These are phyloP conservation scores for Drosophila nigromelanica DNA, from an alignment of 1,140 invertebrate genomes.

Conservation along the genomic window DNA sequence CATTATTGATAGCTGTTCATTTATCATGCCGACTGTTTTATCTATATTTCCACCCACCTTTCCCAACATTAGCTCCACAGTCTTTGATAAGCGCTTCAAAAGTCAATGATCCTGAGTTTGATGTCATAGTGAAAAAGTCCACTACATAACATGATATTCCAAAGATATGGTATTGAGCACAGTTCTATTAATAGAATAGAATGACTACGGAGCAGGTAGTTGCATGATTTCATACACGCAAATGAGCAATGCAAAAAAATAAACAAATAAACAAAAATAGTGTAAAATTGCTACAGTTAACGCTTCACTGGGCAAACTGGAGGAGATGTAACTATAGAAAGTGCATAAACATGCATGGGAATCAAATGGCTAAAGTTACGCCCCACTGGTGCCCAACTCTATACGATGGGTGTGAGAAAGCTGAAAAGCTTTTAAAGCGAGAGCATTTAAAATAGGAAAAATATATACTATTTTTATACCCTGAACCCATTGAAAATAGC, in stretches of 20 bases:
- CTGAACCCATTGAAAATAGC: too few species aligned
- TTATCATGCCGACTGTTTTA: constrained; percentile 72
- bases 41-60: constrained; percentile 33
- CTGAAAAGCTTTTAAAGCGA: constrained; percentile 3
- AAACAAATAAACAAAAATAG: constrained; percentile 41
- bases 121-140: neutral
- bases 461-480: too few species aligned
- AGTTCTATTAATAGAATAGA: constrained; percentile 31
- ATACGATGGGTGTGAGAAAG: neutral
- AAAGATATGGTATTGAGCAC: constrained; percentile 35
- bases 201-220: constrained; percentile 46
- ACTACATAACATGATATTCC: constrained; percentile 6
- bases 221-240: constrained; percentile 53
- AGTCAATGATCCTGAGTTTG: constrained; percentile 61
- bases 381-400: constrained; percentile 32
- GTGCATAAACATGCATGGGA: constrained; percentile 5
- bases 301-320: constrained; percentile 38
- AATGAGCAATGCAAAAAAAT: constrained; percentile 45
- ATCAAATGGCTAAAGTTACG: constrained; percentile 42
- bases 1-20: constrained; percentile 70
- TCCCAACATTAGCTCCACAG: neutral
- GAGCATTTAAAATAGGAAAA: too few species aligned
- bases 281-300: constrained; percentile 46
- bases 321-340: neutral
- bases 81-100: constrained; percentile 49